Base-by-base conservation (phyloP, 2,797 vertebrate species). In the Psittacula derbiana region DNA sequence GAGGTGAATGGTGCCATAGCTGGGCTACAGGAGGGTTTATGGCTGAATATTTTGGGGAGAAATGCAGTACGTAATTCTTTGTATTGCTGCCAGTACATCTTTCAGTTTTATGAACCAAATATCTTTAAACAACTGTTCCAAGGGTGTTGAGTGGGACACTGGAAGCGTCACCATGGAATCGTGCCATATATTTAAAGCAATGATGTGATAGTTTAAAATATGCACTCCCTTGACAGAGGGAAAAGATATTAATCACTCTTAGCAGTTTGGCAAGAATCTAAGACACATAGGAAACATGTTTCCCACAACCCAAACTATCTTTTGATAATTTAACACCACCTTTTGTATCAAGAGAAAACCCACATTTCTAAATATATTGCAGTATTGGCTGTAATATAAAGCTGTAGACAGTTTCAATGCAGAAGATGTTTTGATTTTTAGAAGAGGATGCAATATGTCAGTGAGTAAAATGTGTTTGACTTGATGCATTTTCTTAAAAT, bases 151-250 rank as follows among this genome's bases (percentile, higher is more conserved):
- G 60, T 62, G 71, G 71, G 84, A 62, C 71, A 61, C 36, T 47
- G 78, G 57, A 52, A 85, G 44, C 64, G 80, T 85, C 84, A 18
- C 49, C 31, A 44, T 75, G 84, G 84, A 90, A 33, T 23, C 36
- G 2, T 67, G 92, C 80, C 81, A 36, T 4, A 3, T 28, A 61
- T 70, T 81, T 70, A 62, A 76, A 92, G 60, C 31, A 80, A 2
- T 88, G 88, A 95, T 69, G 72, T 85, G 65, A 17, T 80, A 6
- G 53, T 43, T 95, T 58, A 82, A 96, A 96, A 78, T 89, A 96
- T 75, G 81, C 53, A 30, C 55, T 71, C 47, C 66, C 80, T 87
- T 91, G 95, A 93, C 79, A 88, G 75, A 58, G 52, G 49, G 52
- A 33, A 60, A 76, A 90, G 67, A 44, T 61, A 80, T 91, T 94